Evolutionary conservation across 2,888 invertebrate genomes (phyloP).

Genomic region (Lysandra bellargus): DNA sequence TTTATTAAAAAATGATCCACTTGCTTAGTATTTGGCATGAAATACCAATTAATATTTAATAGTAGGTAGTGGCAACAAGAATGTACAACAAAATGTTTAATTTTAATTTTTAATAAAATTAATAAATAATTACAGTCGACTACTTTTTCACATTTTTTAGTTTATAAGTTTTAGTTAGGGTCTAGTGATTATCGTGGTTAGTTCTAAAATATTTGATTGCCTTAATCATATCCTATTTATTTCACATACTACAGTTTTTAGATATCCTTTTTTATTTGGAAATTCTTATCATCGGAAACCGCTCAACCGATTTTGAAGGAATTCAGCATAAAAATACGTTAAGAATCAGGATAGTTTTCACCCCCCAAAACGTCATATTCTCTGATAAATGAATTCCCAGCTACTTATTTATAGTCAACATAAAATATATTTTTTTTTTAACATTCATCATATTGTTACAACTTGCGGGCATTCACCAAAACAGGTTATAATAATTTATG

Average conservation of each 20-base stretch:
- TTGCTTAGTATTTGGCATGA: neutral
- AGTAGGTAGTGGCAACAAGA: neutral
- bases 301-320: neutral
- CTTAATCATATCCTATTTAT: too few relatives aligned
- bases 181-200: too few relatives aligned
- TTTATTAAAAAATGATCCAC: neutral
- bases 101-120: too few relatives aligned
- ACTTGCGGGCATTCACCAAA: neutral
- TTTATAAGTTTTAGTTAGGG: too few relatives aligned
- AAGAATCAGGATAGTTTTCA: too few relatives aligned
- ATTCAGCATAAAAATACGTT: too few relatives aligned
- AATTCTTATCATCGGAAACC: too few relatives aligned
- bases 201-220: too few relatives aligned
- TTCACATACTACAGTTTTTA: too few relatives aligned
- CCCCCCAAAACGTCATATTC: neutral
- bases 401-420: neutral
- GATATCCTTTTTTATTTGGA: too few relatives aligned
- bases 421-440: neutral
- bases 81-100: too few relatives aligned
- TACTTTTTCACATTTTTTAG: neutral
- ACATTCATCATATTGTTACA: neutral
- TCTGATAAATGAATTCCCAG: neutral
- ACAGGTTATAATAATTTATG: constrained; percentile 18
- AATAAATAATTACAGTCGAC: neutral
- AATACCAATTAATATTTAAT: neutral